Evolutionary conservation across 2,797 vertebrate genomes (phyloP), one percentile per base, ranked within the genome.

Genomic region (Mus caroli): DNA sequence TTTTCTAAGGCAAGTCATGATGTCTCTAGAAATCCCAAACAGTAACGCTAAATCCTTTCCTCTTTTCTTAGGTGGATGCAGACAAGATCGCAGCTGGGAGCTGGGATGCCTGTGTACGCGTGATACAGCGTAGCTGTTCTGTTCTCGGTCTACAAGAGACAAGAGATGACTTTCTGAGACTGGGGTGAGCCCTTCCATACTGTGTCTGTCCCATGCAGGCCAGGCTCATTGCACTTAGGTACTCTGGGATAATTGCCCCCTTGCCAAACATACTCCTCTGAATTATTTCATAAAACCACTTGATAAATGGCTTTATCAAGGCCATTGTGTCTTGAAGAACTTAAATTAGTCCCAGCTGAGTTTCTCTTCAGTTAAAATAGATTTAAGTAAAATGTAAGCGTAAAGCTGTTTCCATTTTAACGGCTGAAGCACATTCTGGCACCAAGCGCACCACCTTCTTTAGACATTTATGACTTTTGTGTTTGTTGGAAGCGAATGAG

Each of bases 331-430:
- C 96, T 96, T 95, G 88, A 98, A 97, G 95, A 97, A 96, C 97
- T 97, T 97, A 98, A 98, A 98, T 98, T 97, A 97, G 92, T 98
- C 97, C 97, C 98, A 98, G 97, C 97, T 98, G 98, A 98, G 94
- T 96, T 96, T 96, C 92, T 96, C 97, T 98, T 96, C 75, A 87
- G 95, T 97, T 94, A 96, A 97, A 96, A 97, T 97, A 98, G 97
- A 98, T 98, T 98, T 97, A 98, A 97, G 93, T 96, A 97, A 97
- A 97, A 98, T 97, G 98, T 98, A 98, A 98, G 99, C 98, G 98
- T 98, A 99, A 99, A 98, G 97, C 98, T 98, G 98, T 98, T 98
- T 97, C 97, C 96, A 97, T 98, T 98, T 97, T 88, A 96, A 95
- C 46, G 79, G 77, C 92, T 94, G 94, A 97, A 97, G 97, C 98